phyloP scores from a whole-genome alignment of 1,140 invertebrate genomes.

The Pogonognathellus flavescens region DNA sequence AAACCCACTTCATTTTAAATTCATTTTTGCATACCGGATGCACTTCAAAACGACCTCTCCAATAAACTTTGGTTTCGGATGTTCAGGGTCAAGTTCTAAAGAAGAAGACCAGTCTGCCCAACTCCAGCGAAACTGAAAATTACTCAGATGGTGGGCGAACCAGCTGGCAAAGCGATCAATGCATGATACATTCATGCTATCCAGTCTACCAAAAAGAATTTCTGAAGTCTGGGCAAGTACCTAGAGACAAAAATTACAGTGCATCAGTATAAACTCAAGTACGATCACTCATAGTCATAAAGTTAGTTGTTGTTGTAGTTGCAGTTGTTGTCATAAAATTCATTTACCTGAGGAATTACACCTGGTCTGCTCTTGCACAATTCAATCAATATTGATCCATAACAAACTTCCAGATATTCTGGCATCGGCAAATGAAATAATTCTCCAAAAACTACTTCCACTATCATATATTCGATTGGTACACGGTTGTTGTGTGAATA shows the following conservation, averaged over 20 bases:
- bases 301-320: too few relatives aligned
- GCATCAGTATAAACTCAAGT: constrained; percentile 12
- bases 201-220: constrained; percentile 94
- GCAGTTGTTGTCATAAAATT: too few relatives aligned
- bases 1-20: not conserved
- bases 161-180: constrained; percentile 97
- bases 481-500: constrained; percentile 95
- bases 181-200: constrained; percentile 96
- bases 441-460: constrained; percentile 96
- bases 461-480: constrained; percentile 97
- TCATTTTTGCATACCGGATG: constrained; percentile 78
- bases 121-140: constrained; percentile 99
- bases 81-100: constrained; percentile 86
- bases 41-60: constrained; percentile 91
- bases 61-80: constrained; percentile 96
- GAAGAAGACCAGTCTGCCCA: constrained; percentile 96
- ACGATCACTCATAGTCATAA: too few relatives aligned
- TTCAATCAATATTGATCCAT: constrained; percentile 96
- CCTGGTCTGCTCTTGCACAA: constrained; percentile 96
- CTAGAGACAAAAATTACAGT: constrained; percentile 66
- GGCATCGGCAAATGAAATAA: constrained; percentile 92
- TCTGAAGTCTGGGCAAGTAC: constrained; percentile 97
- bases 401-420: constrained; percentile 91
- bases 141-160: constrained; percentile 99
- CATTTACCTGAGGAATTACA: constrained; percentile 91